Base-by-base conservation (phyloP, 2,113 vertebrate genomes). In the Myrmecobius fasciatus region DNA sequence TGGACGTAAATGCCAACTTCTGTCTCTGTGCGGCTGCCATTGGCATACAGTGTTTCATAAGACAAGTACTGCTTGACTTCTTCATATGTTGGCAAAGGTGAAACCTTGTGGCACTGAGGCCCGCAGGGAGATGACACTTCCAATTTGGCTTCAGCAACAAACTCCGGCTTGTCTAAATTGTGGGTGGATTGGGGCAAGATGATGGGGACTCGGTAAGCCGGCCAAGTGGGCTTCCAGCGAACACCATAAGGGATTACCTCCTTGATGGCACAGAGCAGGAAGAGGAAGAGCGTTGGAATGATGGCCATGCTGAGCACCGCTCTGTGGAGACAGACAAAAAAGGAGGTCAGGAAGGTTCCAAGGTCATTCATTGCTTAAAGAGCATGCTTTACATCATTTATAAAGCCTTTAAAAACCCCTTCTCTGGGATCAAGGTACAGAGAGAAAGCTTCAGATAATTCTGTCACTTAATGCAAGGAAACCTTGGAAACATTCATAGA, bases 11-110 rank as follows among this genome's bases (percentile, higher is more conserved):
- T 99, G 96, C 99, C 99, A 91, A 99, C 98, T 20, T 98, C 98
- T 0, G 99, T 99, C 97, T 99, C 99, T 0, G 99, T 99, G 56
- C 99, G 99, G 53, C 98, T 99, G 48, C 99, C 99, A 0, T 99
- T 98, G 25, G 99, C 98, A 1, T 99, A 99, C 47, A 99, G 98
- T 0, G 99, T 99, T 97, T 99, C 99, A 0, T 99, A 99, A 60
- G 99, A 99, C 98, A 99, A 98, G 95, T 99, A 98, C 31, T 97
- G 96, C 92, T 98, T 99, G 96, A 99, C 98, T 91, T 99, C 99
- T 98, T 99, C 99, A 0, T 99, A 99, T 28, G 98, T 99, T 0
- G 99, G 99, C 31, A 98, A 97, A 0, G 99, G 99, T 22, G 98
- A 98, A 47, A 97, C 98, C 96, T 99, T 99, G 98, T 99, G 99